Conservation (phyloP, 2,113 vertebrate species). For the Sphaerodactylus townsendi region DNA sequence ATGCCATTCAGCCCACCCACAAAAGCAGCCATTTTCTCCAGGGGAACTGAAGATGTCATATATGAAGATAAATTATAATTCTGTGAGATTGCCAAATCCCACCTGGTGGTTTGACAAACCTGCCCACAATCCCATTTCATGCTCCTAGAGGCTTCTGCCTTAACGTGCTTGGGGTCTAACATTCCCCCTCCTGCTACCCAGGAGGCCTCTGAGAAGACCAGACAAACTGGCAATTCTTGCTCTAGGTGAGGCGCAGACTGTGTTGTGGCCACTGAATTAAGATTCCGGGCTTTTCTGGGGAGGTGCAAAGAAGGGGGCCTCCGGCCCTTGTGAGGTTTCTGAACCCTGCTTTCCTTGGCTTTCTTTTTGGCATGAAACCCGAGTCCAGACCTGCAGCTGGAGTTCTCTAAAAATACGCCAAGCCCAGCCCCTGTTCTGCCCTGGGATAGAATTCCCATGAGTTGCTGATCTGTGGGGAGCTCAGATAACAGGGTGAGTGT, state of each 20-base stretch:
- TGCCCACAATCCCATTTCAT: too few species aligned
- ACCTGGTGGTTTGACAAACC: too few species aligned
- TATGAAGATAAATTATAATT: too few species aligned
- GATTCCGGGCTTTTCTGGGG: not conserved
- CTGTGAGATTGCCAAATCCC: too few species aligned
- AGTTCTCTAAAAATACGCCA: slow-evolving; percentile 16
- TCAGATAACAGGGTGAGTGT: not conserved
- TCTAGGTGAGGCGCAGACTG: not conserved
- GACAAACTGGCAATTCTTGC: not conserved
- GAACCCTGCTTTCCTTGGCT: not conserved
- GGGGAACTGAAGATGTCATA: too few species aligned
- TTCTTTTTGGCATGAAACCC: slow-evolving; percentile 7
- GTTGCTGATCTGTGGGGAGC: not conserved
- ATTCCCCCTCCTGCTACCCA: too few species aligned
- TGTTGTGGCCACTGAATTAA: too few species aligned
- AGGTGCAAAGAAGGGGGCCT: not conserved
- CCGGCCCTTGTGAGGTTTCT: not conserved
- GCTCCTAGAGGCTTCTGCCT: too few species aligned
- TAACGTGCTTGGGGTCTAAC: too few species aligned
- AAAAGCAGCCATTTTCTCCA: too few species aligned
- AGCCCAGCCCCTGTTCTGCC: fast-evolving
- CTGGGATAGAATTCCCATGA: not conserved
- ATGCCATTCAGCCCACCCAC: too few species aligned
- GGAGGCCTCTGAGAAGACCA: too few species aligned
- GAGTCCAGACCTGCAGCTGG: not conserved